These are phyloP conservation scores for Boloria euphrosyne DNA, from an alignment of 2,888 invertebrate species.

Conservation along the genomic window DNA sequence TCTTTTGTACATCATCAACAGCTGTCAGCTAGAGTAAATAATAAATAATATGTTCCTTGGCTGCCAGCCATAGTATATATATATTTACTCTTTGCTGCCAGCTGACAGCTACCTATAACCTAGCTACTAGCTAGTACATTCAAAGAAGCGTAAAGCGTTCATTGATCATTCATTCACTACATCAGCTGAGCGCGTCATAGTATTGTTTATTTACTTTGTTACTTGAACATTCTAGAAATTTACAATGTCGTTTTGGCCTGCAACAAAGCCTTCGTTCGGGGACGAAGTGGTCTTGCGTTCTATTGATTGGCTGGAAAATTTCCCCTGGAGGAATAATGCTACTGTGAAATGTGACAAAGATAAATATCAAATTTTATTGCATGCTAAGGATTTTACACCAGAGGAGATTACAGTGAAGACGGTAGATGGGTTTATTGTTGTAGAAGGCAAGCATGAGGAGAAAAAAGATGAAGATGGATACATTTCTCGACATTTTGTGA, in stretches of 20 bases:
- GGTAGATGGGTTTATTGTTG: conserved; percentile 53
- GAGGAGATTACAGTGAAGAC: conserved; percentile 53
- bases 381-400: conserved; percentile 60
- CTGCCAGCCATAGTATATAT: no score
- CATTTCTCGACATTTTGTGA: conserved; percentile 60
- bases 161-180: conserved; percentile 31
- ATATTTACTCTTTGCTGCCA: no score
- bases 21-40: no score
- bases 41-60: no score
- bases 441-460: conserved; percentile 66
- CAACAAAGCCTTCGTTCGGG: conserved; percentile 54
- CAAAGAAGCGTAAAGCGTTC: conserved; percentile 10
- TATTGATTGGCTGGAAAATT: conserved; percentile 67
- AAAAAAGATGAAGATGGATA: conserved; percentile 62
- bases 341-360: conserved; percentile 50
- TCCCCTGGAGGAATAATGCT: conserved; percentile 63
- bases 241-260: conserved; percentile 45
- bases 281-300: conserved; percentile 65
- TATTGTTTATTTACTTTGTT: conserved; percentile 33
- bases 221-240: conserved; percentile 39
- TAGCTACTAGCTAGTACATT: no score
- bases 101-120: no score
- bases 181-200: conserved; percentile 31
- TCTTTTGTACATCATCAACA: no score
- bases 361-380: conserved; percentile 59